A percentile compares a stretch with the other conserved stretches of the same genome.
Evolutionary conservation across 2,797 vertebrate species (phyloP).

Genomic region (Falco peregrinus): DNA sequence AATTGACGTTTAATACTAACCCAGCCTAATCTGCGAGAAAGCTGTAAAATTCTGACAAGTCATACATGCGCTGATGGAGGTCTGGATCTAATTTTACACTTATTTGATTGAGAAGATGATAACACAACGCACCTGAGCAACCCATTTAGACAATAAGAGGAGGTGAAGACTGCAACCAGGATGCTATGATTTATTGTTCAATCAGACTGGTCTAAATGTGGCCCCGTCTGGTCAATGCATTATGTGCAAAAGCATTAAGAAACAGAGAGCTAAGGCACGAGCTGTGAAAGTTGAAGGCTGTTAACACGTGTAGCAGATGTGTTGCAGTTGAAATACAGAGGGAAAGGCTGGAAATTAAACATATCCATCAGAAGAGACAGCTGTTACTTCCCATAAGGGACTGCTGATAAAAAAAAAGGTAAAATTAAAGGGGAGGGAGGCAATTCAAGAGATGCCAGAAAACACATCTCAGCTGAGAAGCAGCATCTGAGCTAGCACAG

Average conservation of each 20-base stretch:
- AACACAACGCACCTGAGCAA: background rate
- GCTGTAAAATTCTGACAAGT: background rate
- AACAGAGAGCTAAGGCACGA: background rate
- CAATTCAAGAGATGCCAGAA: background rate
- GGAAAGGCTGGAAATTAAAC: background rate
- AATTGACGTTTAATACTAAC: background rate
- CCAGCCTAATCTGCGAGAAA: background rate
- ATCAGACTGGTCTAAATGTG: background rate
- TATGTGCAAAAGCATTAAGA: background rate
- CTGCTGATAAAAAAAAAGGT: background rate
- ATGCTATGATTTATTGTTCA: rapidly evolving
- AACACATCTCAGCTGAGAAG: background rate
- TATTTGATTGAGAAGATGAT: background rate
- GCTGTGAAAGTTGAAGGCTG: background rate
- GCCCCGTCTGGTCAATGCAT: rapidly evolving
- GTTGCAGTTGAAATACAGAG: background rate
- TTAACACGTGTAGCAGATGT: background rate
- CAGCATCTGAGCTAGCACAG: background rate
- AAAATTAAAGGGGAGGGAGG: background rate
- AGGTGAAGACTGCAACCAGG: background rate
- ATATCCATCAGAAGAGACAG: background rate
- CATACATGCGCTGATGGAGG: background rate
- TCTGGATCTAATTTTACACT: background rate
- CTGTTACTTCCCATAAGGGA: background rate
- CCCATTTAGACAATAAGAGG: background rate